Percentiles rank a stretch among this genome's conserved stretches.
phyloP scores from a whole-genome alignment of 2,797 vertebrate genomes.

The Tympanoctomys barrerae region DNA sequence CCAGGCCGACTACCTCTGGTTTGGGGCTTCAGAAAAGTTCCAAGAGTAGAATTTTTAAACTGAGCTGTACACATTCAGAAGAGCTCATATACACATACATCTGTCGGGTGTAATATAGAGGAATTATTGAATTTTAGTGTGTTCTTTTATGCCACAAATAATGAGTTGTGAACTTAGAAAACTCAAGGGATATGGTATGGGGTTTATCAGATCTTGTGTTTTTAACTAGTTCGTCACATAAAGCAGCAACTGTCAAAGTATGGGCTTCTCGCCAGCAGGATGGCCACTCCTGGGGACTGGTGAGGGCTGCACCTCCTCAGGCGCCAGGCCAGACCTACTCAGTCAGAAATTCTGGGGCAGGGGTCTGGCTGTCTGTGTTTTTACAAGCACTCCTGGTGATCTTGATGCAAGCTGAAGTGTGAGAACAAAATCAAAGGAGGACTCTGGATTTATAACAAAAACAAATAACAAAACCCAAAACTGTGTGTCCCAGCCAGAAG shows the following conservation, averaged over 20 bases:
- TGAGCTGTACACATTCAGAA: neutral
- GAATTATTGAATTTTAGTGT: neutral
- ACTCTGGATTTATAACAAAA: neutral
- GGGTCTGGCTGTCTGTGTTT: fast-evolving
- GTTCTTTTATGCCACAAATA: slow-evolving; percentile 1
- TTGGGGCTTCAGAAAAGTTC: slow-evolving; percentile 27
- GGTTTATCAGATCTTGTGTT: neutral
- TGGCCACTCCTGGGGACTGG: neutral
- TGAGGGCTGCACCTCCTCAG: neutral
- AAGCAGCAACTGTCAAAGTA: slow-evolving; percentile 14
- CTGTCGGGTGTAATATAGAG: neutral
- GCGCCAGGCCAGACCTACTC: neutral
- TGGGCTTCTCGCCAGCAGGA: neutral
- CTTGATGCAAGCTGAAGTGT: neutral
- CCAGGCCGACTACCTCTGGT: neutral
- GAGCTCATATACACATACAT: neutral
- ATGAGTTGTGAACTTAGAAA: slow-evolving; percentile 34
- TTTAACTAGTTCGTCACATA: neutral
- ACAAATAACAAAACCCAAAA: neutral
- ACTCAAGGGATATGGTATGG: neutral
- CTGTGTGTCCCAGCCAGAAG: neutral
- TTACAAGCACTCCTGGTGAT: neutral
- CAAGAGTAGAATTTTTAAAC: slow-evolving; percentile 19
- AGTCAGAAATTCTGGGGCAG: neutral
- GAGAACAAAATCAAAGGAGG: neutral